Conservation (phyloP, 2,888 invertebrate species). For the Lapara coniferarum region DNA sequence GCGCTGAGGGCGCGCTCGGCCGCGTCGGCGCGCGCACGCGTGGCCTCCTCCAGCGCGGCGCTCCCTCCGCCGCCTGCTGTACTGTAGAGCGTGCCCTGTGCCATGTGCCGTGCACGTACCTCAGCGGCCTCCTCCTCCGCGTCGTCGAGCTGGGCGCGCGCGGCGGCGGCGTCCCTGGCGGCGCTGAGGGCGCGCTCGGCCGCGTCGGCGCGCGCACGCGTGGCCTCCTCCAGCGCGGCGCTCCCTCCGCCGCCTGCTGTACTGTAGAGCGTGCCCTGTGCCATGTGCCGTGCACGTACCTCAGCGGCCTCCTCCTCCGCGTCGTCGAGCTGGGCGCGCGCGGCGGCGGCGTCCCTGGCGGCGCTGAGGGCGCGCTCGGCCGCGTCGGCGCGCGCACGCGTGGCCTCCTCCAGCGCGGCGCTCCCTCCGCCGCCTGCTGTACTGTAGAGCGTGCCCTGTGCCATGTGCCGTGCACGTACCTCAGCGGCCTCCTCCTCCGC, state of each 20-base stretch:
- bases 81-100: too few relatives aligned
- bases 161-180: slow-evolving; percentile 90
- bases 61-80: slow-evolving; percentile 88
- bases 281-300: slow-evolving; percentile 35
- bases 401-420: slow-evolving; percentile 92
- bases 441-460: too few relatives aligned
- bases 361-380: slow-evolving; percentile 88
- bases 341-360: slow-evolving; percentile 90
- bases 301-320: slow-evolving; percentile 94
- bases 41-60: slow-evolving; percentile 92
- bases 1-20: slow-evolving; percentile 88
- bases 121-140: slow-evolving; percentile 94
- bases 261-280: too few relatives aligned
- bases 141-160: slow-evolving; percentile 94
- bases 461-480: slow-evolving; percentile 35
- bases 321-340: slow-evolving; percentile 94
- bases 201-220: slow-evolving; percentile 88
- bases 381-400: slow-evolving; percentile 88
- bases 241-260: slow-evolving; percentile 88
- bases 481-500: slow-evolving; percentile 94
- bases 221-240: slow-evolving; percentile 92
- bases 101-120: slow-evolving; percentile 35
- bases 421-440: slow-evolving; percentile 88
- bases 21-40: slow-evolving; percentile 88
- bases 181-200: slow-evolving; percentile 88